Evolutionary conservation across 2,888 invertebrate genomes (phyloP), one percentile per base, ranked within the genome.

Genomic region (Caenorhabditis plicata): DNA sequence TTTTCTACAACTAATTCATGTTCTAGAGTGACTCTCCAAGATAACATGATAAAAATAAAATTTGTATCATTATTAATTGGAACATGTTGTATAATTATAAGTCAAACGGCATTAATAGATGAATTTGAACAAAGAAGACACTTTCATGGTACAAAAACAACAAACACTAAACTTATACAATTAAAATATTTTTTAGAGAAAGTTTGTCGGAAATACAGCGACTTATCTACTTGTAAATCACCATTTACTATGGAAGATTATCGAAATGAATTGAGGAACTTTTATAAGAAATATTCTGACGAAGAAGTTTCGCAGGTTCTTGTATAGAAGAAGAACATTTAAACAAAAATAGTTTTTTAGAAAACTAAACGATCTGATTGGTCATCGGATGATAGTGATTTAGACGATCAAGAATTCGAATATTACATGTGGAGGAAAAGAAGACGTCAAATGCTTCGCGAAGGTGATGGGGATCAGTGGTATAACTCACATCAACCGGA

Each of bases 341-440:
- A 4, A 23, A 13, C 25, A 27, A 3, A 8, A 41, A 3, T 2
- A 9, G 20, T 3, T 4, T 19, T 42, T 15, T 19, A 57, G 47
- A 42, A 38, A 4, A 57, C 46, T 22, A 48, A 53, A 2, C 53
- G 53, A 35, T 36, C 49, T 4, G 60, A 60, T 46, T 60, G 60
- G 60, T n/a, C n/a, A n/a, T n/a, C n/a, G n/a, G 53, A 49, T 4
- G 53, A 60, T 36, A 49, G 49, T 17, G 60, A 60, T 25, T 40
- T 48, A 4, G 62, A 63, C 9, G 50, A 58, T 17, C 51, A 56
- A n/a, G 62, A 62, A 32, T 36, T 58, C 7, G 66, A 66, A 38
- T 66, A 63, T 39, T 57, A 54, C 25, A 27, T 63, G 44, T 66
- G 62, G 60, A 58, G 57, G 35, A 63, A 63, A 42, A 39, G 53